These are phyloP conservation scores for Diadumene lineata DNA, from an alignment of 92 coral and sea anemone species.

Conservation along the genomic window DNA sequence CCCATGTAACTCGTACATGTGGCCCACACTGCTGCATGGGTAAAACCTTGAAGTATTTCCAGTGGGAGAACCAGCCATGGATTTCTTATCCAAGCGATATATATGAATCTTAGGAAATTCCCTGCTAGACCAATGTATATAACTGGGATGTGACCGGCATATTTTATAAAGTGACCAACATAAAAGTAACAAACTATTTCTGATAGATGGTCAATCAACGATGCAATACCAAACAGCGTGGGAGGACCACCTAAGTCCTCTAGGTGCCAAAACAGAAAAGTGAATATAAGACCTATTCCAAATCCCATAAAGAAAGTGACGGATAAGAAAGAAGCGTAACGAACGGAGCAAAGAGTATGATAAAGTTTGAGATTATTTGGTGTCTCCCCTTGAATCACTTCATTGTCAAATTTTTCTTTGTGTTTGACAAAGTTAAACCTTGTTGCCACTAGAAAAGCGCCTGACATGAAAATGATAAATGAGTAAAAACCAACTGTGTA, in stretches of 20 bases:
- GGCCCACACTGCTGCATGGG: conserved; percentile 99
- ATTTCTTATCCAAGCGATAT: conserved; percentile 82
- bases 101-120: conserved; percentile 79
- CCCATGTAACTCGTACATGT: conserved; percentile 99
- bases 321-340: conserved; percentile 78
- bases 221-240: conserved; percentile 98
- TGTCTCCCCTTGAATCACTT: conserved; percentile 8
- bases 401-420: conserved; percentile 44
- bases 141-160: conserved; percentile 88
- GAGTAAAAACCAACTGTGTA: conserved; percentile 97
- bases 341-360: conserved; percentile 69
- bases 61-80: conserved; percentile 98
- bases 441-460: conserved; percentile 95
- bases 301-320: conserved; percentile 96
- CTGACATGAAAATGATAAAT: conserved; percentile 90
- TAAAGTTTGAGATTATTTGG: conserved; percentile 58
- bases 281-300: conserved; percentile 92
- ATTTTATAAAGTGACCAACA: conserved; percentile 82
- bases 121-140: conserved; percentile 91
- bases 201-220: conserved; percentile 94
- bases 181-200: conserved; percentile 94
- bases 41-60: conserved; percentile 93
- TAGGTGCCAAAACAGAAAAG: conserved; percentile 97
- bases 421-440: conserved; percentile 83
- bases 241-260: conserved; percentile 99